Evolutionary conservation across 1,140 invertebrate genomes (phyloP).

Genomic region (Mizuhopecten yessoensis): DNA sequence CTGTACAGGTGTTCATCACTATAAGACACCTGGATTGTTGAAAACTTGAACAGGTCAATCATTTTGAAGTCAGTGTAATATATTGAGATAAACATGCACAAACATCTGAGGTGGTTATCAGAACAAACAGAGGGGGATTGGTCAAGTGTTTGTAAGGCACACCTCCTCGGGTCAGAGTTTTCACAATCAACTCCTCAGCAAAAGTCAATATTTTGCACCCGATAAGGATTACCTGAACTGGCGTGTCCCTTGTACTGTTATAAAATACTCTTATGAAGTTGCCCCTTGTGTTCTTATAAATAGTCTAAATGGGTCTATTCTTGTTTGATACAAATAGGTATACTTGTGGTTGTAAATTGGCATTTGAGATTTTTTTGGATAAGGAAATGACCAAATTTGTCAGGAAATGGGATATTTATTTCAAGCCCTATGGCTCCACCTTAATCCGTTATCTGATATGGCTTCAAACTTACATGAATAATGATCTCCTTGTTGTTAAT

Average conservation of each 20-base stretch:
- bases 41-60: slow-evolving; percentile 19
- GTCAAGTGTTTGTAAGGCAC: slow-evolving; percentile 10
- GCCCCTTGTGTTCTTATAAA: slow-evolving; percentile 38
- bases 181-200: slow-evolving; percentile 1
- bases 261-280: slow-evolving; percentile 6
- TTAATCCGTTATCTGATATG: background rate
- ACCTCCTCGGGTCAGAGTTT: slow-evolving; percentile 31
- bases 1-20: slow-evolving; percentile 3
- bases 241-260: slow-evolving; percentile 4
- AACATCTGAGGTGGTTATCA: background rate
- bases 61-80: slow-evolving; percentile 11
- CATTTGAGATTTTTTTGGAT: slow-evolving; percentile 14
- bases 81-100: background rate
- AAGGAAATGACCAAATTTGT: slow-evolving; percentile 39
- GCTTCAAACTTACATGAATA: background rate
- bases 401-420: slow-evolving; percentile 28
- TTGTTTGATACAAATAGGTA: background rate
- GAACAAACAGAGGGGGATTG: background rate
- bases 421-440: background rate
- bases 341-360: slow-evolving; percentile 34
- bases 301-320: slow-evolving; percentile 34
- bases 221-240: slow-evolving; percentile 33
- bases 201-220: slow-evolving; percentile 38
- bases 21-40: slow-evolving; percentile 24
- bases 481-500: background rate